These are phyloP conservation scores for Hippolais icterina DNA, from an alignment of 2,113 vertebrate species.

Conservation along the genomic window DNA sequence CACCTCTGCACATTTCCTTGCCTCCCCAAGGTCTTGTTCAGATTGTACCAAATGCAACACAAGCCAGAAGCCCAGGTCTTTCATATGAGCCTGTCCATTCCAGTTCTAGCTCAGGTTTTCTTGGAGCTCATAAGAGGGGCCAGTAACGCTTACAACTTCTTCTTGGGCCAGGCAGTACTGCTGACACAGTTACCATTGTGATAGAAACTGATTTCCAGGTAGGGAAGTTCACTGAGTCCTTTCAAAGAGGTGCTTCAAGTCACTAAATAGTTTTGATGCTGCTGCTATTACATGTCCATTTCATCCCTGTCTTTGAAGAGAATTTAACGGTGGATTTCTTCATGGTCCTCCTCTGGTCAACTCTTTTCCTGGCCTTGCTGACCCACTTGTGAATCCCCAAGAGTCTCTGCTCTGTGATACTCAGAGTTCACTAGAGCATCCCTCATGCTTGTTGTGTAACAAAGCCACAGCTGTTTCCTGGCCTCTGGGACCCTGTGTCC, in stretches of 20 bases:
- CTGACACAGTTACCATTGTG: background rate
- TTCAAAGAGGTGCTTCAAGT: background rate
- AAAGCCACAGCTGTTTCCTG: conserved; percentile 38
- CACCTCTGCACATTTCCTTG: accelerated
- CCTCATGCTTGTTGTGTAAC: background rate
- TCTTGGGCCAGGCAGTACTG: background rate
- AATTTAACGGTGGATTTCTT: background rate
- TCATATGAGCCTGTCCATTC: background rate
- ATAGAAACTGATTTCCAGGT: background rate
- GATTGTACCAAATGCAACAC: background rate
- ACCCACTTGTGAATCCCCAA: background rate
- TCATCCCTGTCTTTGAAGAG: background rate
- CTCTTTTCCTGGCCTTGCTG: background rate
- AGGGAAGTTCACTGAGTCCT: background rate
- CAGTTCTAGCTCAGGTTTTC: background rate
- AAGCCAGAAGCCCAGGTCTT: background rate
- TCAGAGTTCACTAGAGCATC: background rate
- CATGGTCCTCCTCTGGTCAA: background rate
- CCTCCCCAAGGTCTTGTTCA: background rate
- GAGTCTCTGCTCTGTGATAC: background rate
- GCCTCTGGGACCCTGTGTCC: conserved; percentile 1
- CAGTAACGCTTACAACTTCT: background rate
- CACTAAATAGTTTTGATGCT: background rate
- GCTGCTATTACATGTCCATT: background rate
- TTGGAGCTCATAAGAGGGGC: background rate